Evolutionary conservation across 2,113 vertebrate genomes (phyloP).

Genomic region (Siphamia tubifer): DNA sequence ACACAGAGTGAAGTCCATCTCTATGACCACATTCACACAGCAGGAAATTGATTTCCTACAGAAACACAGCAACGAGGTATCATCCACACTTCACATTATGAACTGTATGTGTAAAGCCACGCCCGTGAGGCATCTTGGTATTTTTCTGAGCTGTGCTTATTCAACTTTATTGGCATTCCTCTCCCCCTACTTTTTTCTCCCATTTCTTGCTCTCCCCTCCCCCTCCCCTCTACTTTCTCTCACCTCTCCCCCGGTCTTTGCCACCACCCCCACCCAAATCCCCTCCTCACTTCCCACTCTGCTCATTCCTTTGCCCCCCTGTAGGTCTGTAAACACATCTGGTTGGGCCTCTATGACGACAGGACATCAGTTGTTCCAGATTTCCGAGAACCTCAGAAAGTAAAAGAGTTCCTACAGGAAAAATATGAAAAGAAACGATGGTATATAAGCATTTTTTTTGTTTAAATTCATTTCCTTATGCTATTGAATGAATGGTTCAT

Average conservation of each 20-base stretch:
- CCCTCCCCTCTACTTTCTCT: slow-evolving; percentile 37
- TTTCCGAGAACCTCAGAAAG: slow-evolving; percentile 98
- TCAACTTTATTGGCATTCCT: slow-evolving; percentile 66
- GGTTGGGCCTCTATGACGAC: slow-evolving; percentile 98
- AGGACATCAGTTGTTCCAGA: slow-evolving; percentile 96
- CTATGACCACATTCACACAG: slow-evolving; percentile 98
- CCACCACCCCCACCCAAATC: slow-evolving; percentile 44
- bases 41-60: slow-evolving; percentile 99
- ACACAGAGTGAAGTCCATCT: slow-evolving; percentile 99
- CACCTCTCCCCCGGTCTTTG: slow-evolving; percentile 35
- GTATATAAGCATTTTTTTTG: slow-evolving; percentile 68
- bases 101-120: not conserved
- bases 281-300: slow-evolving; percentile 27
- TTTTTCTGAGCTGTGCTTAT: slow-evolving; percentile 18
- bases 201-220: slow-evolving; percentile 26
- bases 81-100: not conserved
- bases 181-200: not conserved
- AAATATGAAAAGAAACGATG: slow-evolving; percentile 99
- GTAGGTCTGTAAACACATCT: slow-evolving; percentile 98
- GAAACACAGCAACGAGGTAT: slow-evolving; percentile 98
- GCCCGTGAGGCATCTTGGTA: too few species aligned
- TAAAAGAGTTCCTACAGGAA: slow-evolving; percentile 98
- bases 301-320: slow-evolving; percentile 37
- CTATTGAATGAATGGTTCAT: too few species aligned
- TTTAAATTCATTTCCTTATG: slow-evolving; percentile 36